Evolutionary conservation across 2,113 vertebrate species (phyloP).

Genomic region (Pao palembangensis): DNA sequence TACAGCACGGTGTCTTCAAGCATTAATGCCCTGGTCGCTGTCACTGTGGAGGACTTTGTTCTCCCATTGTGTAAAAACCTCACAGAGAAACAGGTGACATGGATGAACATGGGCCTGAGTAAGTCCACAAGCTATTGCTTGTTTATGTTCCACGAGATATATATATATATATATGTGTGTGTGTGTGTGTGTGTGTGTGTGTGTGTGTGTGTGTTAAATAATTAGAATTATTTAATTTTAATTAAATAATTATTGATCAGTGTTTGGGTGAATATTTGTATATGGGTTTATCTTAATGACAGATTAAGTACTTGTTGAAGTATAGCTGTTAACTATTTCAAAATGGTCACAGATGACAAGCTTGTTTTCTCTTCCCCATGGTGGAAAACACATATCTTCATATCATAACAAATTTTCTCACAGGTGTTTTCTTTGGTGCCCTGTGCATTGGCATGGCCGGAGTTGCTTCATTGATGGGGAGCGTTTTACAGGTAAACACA

Average conservation of each 20-base stretch:
- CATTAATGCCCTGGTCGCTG: slow-evolving; percentile 88
- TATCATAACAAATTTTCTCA: background rate
- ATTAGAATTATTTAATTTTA: too few relatives aligned
- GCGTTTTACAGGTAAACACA: slow-evolving; percentile 83
- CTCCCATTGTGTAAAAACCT: slow-evolving; percentile 70
- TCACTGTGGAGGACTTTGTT: slow-evolving; percentile 85
- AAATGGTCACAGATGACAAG: too few relatives aligned
- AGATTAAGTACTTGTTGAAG: too few relatives aligned
- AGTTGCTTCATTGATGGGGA: slow-evolving; percentile 85
- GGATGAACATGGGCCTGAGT: slow-evolving; percentile 90
- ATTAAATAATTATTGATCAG: too few relatives aligned
- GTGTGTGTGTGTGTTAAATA: too few relatives aligned
- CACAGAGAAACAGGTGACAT: slow-evolving; percentile 72
- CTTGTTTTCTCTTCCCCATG: too few relatives aligned
- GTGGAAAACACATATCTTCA: too few relatives aligned
- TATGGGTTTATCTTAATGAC: too few relatives aligned
- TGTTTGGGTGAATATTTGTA: background rate
- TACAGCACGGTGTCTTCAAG: slow-evolving; percentile 88
- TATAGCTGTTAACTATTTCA: too few relatives aligned
- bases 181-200: too few relatives aligned
- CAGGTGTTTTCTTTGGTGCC: slow-evolving; percentile 87
- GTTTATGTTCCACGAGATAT: too few relatives aligned
- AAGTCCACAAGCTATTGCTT: slow-evolving; percentile 54
- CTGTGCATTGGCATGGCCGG: slow-evolving; percentile 94
- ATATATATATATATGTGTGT: too few relatives aligned